Percentiles rank a stretch among this genome's conserved stretches.
These are phyloP conservation scores for Lochmaea capreae DNA, from an alignment of 2,888 invertebrate genomes.

Conservation along the genomic window DNA sequence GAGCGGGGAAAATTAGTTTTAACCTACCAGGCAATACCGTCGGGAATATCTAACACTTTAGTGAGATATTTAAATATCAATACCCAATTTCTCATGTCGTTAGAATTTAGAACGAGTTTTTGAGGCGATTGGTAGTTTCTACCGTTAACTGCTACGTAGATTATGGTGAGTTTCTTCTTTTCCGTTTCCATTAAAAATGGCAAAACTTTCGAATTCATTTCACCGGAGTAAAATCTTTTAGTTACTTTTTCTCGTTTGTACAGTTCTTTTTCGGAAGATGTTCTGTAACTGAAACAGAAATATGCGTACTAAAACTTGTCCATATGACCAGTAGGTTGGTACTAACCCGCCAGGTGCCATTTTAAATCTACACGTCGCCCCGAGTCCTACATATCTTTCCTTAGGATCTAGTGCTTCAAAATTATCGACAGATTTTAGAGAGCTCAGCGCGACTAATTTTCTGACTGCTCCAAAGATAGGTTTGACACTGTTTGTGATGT, in stretches of 20 bases:
- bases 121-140: slow-evolving; percentile 32
- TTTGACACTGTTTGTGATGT: slow-evolving; percentile 33
- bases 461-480: slow-evolving; percentile 38
- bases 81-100: slow-evolving; percentile 35
- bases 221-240: slow-evolving; percentile 37
- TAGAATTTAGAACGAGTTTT: slow-evolving; percentile 40
- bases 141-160: slow-evolving; percentile 39
- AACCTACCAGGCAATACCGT: slow-evolving; percentile 39
- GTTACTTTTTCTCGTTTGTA: slow-evolving; percentile 25
- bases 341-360: slow-evolving; percentile 27
- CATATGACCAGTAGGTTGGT: neutral
- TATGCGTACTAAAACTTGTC: neutral
- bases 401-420: slow-evolving; percentile 36
- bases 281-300: slow-evolving; percentile 28
- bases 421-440: slow-evolving; percentile 29
- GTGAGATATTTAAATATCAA: slow-evolving; percentile 32
- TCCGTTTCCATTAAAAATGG: slow-evolving; percentile 35
- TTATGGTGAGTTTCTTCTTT: slow-evolving; percentile 37
- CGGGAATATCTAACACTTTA: slow-evolving; percentile 41
- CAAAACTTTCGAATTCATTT: slow-evolving; percentile 28
- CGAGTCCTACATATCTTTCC: slow-evolving; percentile 38
- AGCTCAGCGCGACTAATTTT: slow-evolving; percentile 36
- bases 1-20: neutral
- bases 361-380: slow-evolving; percentile 32
- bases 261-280: slow-evolving; percentile 31